A percentile compares a stretch with the other conserved stretches of the same genome.
phyloP scores from a whole-genome alignment of 2,797 vertebrate species.

The Malacoctenus gilli region DNA sequence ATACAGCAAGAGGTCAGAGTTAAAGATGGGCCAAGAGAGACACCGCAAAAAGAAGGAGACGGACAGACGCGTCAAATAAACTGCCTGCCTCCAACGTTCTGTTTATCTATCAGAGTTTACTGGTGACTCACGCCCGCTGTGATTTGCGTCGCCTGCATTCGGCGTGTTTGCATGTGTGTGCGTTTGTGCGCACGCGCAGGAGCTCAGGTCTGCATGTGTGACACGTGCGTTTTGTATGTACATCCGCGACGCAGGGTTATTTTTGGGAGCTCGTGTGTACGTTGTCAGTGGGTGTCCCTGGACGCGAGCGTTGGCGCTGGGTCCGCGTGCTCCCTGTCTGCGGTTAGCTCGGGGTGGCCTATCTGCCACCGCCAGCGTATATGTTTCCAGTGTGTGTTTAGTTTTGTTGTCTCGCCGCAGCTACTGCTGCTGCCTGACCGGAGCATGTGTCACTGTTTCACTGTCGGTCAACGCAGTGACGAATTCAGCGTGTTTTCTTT shows the following conservation, averaged over 20 bases:
- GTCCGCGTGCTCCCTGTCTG: conserved; percentile 58
- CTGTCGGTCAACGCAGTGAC: conserved; percentile 44
- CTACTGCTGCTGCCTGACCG: conserved; percentile 66
- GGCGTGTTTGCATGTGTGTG: conserved; percentile 29
- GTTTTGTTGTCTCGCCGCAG: conserved; percentile 46
- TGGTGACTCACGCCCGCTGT: conserved; percentile 52
- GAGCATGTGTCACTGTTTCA: conserved; percentile 53
- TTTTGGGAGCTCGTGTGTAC: conserved; percentile 40
- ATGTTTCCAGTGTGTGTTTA: conserved; percentile 62
- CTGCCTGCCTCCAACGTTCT: conserved; percentile 61
- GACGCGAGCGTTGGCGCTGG: conserved; percentile 47
- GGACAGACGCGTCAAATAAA: conserved; percentile 76
- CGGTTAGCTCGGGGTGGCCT: conserved; percentile 59
- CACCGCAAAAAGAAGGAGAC: conserved; percentile 32
- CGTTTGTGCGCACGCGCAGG: conserved; percentile 19
- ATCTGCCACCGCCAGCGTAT: conserved; percentile 44
- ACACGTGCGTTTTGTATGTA: conserved; percentile 31
- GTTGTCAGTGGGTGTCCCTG: conserved; percentile 39
- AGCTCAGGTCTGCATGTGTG: conserved; percentile 20
- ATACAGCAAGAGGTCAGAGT: conserved; percentile 59
- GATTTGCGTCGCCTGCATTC: conserved; percentile 26
- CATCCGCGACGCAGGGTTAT: conserved; percentile 33
- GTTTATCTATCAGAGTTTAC: conserved; percentile 72
- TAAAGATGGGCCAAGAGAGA: conserved; percentile 61
- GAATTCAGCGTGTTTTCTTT: too few relatives aligned